Percentiles rank a stretch among this genome's conserved stretches.
Evolutionary conservation across 1,140 invertebrate species (phyloP).

Genomic region (Oreohelix idahoensis): DNA sequence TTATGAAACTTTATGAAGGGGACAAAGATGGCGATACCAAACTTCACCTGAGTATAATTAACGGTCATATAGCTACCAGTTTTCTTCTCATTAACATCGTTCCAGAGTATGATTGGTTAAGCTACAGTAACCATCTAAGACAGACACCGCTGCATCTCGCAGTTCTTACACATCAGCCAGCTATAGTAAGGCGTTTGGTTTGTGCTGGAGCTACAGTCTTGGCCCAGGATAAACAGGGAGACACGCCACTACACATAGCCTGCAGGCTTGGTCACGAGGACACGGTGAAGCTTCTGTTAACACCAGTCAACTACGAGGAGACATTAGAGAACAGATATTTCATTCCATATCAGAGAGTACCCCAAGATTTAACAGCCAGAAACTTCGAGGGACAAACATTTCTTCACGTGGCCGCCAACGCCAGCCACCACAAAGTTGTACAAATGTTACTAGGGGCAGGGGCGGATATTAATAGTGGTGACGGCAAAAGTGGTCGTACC

Average conservation of each 20-base stretch:
- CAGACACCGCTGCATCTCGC: slow-evolving; percentile 82
- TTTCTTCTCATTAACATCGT: slow-evolving; percentile 35
- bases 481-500: slow-evolving; percentile 58
- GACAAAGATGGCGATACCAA: slow-evolving; percentile 35
- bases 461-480: slow-evolving; percentile 81
- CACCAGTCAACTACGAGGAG: slow-evolving; percentile 38
- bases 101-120: slow-evolving; percentile 7
- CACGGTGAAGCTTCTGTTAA: slow-evolving; percentile 76
- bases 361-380: slow-evolving; percentile 78
- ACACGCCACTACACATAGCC: slow-evolving; percentile 86
- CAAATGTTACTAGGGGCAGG: slow-evolving; percentile 43
- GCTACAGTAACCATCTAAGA: slow-evolving; percentile 40
- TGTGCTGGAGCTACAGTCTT: slow-evolving; percentile 78
- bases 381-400: slow-evolving; percentile 87
- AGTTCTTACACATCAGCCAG: slow-evolving; percentile 79
- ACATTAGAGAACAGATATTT: slow-evolving; percentile 27
- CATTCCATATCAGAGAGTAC: slow-evolving; percentile 73
- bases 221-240: slow-evolving; percentile 42
- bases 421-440: slow-evolving; percentile 37
- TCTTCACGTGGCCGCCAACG: slow-evolving; percentile 41
- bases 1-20: slow-evolving; percentile 18
- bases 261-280: slow-evolving; percentile 80
- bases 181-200: slow-evolving; percentile 79
- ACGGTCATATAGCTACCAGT: not conserved
- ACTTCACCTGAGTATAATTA: slow-evolving; percentile 29